A percentile compares a stretch with the other conserved stretches of the same genome.
Conservation (phyloP, 1,140 invertebrate genomes). For the Aphaenogaster rudis region DNA sequence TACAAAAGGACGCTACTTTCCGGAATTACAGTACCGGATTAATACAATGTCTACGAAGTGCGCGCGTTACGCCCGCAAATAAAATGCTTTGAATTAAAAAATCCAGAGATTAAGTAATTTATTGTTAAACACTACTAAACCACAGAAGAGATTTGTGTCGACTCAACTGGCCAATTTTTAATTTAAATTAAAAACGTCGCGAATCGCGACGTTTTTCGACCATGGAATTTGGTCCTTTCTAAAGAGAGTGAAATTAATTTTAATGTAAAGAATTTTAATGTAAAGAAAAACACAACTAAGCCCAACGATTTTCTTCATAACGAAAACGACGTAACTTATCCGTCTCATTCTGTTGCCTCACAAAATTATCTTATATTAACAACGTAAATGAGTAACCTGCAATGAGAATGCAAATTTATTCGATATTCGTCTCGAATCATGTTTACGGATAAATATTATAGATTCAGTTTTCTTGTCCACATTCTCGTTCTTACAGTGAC, state of each 20-base stretch:
- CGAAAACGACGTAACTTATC: background rate
- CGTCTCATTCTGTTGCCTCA: too few species aligned
- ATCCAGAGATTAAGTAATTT: conserved; percentile 1
- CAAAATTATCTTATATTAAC: background rate
- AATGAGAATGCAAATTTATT: background rate
- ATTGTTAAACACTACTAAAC: background rate
- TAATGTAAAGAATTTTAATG: too few species aligned
- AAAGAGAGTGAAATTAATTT: too few species aligned
- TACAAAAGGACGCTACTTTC: conserved; percentile 60
- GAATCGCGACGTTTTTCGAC: too few species aligned
- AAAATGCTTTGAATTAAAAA: conserved; percentile 5
- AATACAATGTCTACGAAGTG: conserved; percentile 40
- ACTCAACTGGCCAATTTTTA: too few species aligned
- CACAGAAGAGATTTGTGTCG: too few species aligned
- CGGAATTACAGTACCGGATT: conserved; percentile 29
- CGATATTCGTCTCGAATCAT: background rate
- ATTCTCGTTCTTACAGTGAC: background rate
- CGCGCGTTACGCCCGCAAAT: background rate
- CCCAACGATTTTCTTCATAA: background rate
- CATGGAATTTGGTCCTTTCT: too few species aligned
- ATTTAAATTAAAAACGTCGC: too few species aligned
- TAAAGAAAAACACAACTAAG: background rate
- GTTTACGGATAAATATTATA: conserved; percentile 29
- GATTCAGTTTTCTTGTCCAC: conserved; percentile 5
- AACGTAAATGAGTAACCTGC: conserved; percentile 2